Conservation (phyloP, 2,888 invertebrate species). For the Ectobius pallidus region DNA sequence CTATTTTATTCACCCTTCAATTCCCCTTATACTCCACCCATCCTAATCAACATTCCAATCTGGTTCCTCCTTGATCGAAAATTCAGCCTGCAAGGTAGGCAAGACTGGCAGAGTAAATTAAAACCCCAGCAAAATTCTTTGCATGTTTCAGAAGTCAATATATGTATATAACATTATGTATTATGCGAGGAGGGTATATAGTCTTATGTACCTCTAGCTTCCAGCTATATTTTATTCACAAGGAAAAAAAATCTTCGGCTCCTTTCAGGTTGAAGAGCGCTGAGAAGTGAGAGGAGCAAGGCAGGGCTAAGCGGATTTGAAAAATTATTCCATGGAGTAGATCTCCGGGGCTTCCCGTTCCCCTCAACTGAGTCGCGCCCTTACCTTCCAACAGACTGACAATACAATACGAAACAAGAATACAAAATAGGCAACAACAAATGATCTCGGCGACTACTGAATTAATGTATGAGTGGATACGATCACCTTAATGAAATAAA, state of each 20-base stretch:
- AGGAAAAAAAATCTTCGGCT: constrained; percentile 13
- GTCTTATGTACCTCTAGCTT: constrained; percentile 11
- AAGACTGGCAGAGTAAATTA: constrained; percentile 39
- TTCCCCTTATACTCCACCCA: constrained; percentile 45
- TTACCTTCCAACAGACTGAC: not conserved
- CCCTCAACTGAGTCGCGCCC: not conserved
- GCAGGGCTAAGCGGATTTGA: constrained; percentile 29
- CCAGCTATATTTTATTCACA: constrained; percentile 19
- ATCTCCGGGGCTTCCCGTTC: not conserved
- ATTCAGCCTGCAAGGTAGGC: constrained; percentile 35
- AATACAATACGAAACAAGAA: constrained; percentile 17
- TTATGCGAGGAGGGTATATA: constrained; percentile 13
- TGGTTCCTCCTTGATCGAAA: constrained; percentile 42
- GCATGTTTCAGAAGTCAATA: constrained; percentile 37
- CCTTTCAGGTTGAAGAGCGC: constrained; percentile 20
- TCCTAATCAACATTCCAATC: constrained; percentile 43
- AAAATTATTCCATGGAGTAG: constrained; percentile 24
- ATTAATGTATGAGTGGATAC: not conserved
- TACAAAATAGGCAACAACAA: constrained; percentile 21
- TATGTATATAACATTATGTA: constrained; percentile 31
- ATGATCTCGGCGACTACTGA: constrained; percentile 4
- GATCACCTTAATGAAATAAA: not conserved
- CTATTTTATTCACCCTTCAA: constrained; percentile 47
- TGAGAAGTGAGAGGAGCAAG: not conserved
- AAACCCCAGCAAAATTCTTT: constrained; percentile 37